Evolutionary conservation across 2,888 invertebrate genomes (phyloP).

Genomic region (Agonopterix heracliana): DNA sequence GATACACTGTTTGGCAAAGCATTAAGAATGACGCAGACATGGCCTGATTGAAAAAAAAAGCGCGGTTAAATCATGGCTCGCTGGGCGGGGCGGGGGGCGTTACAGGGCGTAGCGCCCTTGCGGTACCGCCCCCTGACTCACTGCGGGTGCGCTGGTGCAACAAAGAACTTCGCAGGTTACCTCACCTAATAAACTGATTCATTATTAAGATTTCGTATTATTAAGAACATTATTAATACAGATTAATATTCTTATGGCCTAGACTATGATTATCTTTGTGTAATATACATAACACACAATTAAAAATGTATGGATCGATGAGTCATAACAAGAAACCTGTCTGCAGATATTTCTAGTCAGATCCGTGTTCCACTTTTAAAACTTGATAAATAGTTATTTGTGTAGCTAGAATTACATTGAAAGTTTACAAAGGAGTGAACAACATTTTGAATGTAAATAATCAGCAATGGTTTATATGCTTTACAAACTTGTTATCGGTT

Average conservation of each 20-base stretch:
- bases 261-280: no score
- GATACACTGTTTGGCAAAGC: constrained; percentile 65
- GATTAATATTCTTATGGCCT: no score
- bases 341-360: constrained; percentile 3
- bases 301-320: background rate
- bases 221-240: no score
- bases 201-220: background rate
- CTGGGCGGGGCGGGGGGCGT: constrained; percentile 60
- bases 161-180: constrained; percentile 19
- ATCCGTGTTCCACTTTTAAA: constrained; percentile 5
- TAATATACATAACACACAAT: no score
- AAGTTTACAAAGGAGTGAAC: no score
- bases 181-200: background rate
- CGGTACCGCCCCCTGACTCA: constrained; percentile 68
- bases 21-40: constrained; percentile 54
- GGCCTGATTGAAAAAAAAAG: constrained; percentile 56
- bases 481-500: no score
- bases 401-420: no score
- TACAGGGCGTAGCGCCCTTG: constrained; percentile 68
- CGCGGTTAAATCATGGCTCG: constrained; percentile 66
- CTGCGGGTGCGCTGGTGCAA: constrained; percentile 44
- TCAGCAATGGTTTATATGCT: no score
- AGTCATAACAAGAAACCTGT: constrained; percentile 4
- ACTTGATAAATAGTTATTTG: background rate
- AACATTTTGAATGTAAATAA: no score